phyloP scores from a whole-genome alignment of 2,113 vertebrate genomes.

The Hippocampus barbouri region DNA sequence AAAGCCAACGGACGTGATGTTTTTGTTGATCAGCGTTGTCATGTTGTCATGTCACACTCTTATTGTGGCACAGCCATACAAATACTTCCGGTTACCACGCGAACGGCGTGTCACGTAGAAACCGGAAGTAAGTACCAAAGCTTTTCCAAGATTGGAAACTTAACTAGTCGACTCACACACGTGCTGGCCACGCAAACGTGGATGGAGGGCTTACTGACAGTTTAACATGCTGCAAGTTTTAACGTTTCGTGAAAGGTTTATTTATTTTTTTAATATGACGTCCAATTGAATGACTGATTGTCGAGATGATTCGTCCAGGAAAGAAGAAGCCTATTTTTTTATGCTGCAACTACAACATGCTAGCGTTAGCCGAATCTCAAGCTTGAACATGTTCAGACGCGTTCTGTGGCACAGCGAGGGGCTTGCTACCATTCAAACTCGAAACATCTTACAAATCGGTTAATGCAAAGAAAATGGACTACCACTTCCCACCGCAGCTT shows the following conservation, averaged over 20 bases:
- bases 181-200: not conserved
- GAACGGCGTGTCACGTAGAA: no score
- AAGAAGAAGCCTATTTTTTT: not conserved
- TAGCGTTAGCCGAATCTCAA: conserved; percentile 6
- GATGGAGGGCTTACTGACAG: not conserved
- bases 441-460: fast-evolving
- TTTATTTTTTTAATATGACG: no score
- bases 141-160: not conserved
- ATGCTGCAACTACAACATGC: not conserved
- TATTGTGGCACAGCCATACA: not conserved
- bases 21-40: no score
- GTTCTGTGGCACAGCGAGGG: not conserved
- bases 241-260: not conserved
- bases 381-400: conserved; percentile 26
- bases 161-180: not conserved
- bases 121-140: not conserved
- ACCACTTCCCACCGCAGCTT: conserved; percentile 58
- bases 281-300: fast-evolving
- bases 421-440: fast-evolving
- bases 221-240: not conserved
- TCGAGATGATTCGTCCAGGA: not conserved
- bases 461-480: conserved; percentile 50
- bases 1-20: no score
- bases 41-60: not conserved
- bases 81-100: not conserved